Evolutionary conservation across 2,888 invertebrate genomes (phyloP), one percentile per base, ranked within the genome.

Genomic region (Euclidia mi): DNA sequence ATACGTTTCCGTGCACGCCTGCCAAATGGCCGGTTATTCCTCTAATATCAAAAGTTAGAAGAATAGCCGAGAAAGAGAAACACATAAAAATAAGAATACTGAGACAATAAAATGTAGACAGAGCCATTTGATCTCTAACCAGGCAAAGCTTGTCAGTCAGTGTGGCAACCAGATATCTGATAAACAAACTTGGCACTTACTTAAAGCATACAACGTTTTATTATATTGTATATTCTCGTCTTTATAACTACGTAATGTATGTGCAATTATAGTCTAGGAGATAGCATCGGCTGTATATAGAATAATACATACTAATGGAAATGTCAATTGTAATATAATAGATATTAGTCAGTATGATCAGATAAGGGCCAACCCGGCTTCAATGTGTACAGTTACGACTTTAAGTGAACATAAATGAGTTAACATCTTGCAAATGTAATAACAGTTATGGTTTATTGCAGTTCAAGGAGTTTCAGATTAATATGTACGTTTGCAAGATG

Each of bases 161-260:
- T n/a, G n/a, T n/a, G n/a, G n/a, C n/a, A n/a, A n/a, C n/a, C n/a
- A n/a, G n/a, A n/a, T n/a, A n/a, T n/a, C n/a, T n/a, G n/a, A n/a
- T n/a, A n/a, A n/a, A n/a, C n/a, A n/a, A n/a, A n/a, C n/a, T n/a
- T n/a, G n/a, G n/a, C n/a, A n/a, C n/a, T n/a, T n/a, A n/a, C n/a
- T n/a, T n/a, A n/a, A n/a, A n/a, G n/a, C n/a, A n/a, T n/a, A n/a
- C n/a, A n/a, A 46, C 45, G 53, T 68, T 62, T 65, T 68, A 55
- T 62, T 64, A 62, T 58, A 55, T 50, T 46, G 65, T 55, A 47
- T 71, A 68, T 69, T 65, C 62, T 34, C 38, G 10, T 25, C 38
- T 52, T 35, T 59, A 15, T 59, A 59, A 61, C 50, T 25, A 35
- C 46, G 50, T 52, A 52, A 50, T 71, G 56, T 56, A 45, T 60